These are phyloP conservation scores for Neotragus pygmaeus DNA, from an alignment of 2,113 vertebrate genomes.

Conservation along the genomic window DNA sequence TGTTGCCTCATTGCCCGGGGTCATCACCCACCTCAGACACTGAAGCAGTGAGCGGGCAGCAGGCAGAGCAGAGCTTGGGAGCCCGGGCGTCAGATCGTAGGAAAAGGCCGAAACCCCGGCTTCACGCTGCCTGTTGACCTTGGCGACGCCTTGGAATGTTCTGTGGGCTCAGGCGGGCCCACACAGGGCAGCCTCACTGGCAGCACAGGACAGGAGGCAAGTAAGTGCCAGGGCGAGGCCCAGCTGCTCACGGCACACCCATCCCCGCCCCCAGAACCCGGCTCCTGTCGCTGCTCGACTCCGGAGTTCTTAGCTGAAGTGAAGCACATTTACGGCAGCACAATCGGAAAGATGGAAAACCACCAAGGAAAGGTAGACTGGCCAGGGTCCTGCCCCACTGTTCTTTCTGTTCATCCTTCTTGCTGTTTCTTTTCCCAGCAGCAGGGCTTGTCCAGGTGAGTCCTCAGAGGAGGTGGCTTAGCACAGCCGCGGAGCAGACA, in stretches of 20 bases:
- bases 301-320: background rate
- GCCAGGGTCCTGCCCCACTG: rapidly evolving
- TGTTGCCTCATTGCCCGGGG: background rate
- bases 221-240: background rate
- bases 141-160: rapidly evolving
- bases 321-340: no score
- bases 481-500: background rate
- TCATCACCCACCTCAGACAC: background rate
- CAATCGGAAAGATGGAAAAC: background rate
- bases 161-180: background rate
- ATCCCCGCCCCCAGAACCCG: rapidly evolving
- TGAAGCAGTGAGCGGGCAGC: background rate
- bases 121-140: background rate
- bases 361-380: background rate
- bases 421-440: background rate
- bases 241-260: background rate
- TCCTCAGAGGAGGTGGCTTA: background rate
- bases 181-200: background rate
- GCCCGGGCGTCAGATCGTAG: background rate
- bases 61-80: background rate
- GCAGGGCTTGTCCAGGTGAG: background rate
- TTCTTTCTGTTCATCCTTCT: background rate
- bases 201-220: background rate
- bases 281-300: background rate
- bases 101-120: background rate